Base-by-base conservation (phyloP, 2,113 vertebrate genomes). In the Spheniscus mendiculus region DNA sequence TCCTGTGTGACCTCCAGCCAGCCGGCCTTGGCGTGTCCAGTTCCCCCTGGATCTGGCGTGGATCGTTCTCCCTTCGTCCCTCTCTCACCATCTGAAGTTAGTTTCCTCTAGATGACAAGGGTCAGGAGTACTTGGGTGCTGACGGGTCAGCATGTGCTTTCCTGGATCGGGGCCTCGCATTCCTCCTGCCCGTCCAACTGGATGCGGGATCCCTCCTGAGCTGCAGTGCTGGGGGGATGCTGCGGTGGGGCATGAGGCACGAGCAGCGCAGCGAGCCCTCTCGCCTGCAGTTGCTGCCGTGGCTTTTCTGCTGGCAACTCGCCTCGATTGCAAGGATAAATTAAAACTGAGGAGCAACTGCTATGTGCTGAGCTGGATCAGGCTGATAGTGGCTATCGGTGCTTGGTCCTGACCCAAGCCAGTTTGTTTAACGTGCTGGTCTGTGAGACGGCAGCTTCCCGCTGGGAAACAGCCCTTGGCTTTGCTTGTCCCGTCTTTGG, bases 11-110 rank as follows among this genome's bases (percentile, higher is more conserved):
- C 25, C 7, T 79, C 42, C 2, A 2, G 17, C 52, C 65, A 76
- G 44, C 20, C 42, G 2, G 1, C 15, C 17, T 16, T 12, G 0
- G 4, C 29, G 11, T 26, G 9, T 81, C 29, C 2, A 2, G 0
- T 58, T 83, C 47, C 29, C 14, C 20, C 4, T 0, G 6, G 81
- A 42, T 55, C 38, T 71, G 11, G 8, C 6, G 14, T 2, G 6
- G 53, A 77, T 86, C 23, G 3, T 45, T 83, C 40, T 93, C 65
- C 42, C 30, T 85, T 77, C 82, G 50, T 87, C 58, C 42, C 10
- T 61, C 44, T 76, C 55, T 86, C 47, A 14, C 76, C 53, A 42
- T 83, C 55, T 96, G 90, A 96, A 89, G 29, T 92, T 81, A 90
- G 92, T 97, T 97, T 93, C 56, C 78, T 87, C 59, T 96, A 40